phyloP scores from a whole-genome alignment of 2,888 invertebrate genomes.

The Conomelus anceps region DNA sequence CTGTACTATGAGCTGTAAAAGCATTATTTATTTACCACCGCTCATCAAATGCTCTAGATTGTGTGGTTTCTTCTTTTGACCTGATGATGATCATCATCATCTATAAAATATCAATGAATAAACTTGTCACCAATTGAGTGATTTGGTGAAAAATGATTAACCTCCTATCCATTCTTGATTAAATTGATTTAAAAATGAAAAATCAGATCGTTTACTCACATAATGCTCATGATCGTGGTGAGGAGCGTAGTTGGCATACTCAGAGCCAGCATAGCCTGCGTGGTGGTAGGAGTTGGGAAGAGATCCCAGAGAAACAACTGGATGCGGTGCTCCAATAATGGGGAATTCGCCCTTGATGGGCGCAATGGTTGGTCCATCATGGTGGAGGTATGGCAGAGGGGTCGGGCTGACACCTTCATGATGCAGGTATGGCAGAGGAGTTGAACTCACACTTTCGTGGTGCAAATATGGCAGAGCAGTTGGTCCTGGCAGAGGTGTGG shows the following conservation, averaged over 20 bases:
- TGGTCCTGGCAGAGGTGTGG: neutral
- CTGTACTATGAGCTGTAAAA: too few species aligned
- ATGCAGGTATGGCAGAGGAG: neutral
- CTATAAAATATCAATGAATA: too few species aligned
- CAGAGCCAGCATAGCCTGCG: slow-evolving; percentile 29
- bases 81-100: too few species aligned
- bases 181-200: neutral
- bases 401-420: neutral
- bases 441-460: neutral
- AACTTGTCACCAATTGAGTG: too few species aligned
- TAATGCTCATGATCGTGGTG: slow-evolving; percentile 37
- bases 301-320: neutral
- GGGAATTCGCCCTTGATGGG: neutral
- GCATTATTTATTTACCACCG: too few species aligned
- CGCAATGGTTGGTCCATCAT: neutral
- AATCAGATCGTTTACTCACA: too few species aligned
- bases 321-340: neutral
- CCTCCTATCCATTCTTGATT: too few species aligned
- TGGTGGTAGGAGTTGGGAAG: neutral
- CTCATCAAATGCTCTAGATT: too few species aligned
- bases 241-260: slow-evolving; percentile 36
- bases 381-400: neutral
- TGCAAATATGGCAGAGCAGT: too few species aligned
- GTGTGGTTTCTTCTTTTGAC: too few species aligned
- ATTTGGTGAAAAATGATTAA: too few species aligned